Evolutionary conservation across 2,888 invertebrate species (phyloP).

Genomic region (Spilarctia lutea): DNA sequence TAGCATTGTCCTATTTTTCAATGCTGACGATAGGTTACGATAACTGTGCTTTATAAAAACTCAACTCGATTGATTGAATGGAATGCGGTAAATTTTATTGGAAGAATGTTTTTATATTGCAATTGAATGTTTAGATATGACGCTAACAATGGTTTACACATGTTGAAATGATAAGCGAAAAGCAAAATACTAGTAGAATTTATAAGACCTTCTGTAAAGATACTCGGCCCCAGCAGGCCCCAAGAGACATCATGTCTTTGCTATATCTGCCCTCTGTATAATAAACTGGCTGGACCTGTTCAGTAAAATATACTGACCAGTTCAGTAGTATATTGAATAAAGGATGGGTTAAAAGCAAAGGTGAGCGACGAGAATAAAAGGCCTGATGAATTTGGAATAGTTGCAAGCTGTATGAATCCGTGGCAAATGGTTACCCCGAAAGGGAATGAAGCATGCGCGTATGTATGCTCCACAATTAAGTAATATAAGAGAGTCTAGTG

Average conservation of each 20-base stretch:
- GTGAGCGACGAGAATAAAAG: background rate
- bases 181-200: background rate
- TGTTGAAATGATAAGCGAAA: background rate
- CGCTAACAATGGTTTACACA: background rate
- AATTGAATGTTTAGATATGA: background rate
- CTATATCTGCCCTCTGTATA: no score
- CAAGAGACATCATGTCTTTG: no score
- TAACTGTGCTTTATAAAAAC: background rate
- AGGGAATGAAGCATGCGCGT: no score
- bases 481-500: no score
- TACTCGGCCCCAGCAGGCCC: no score
- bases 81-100: background rate
- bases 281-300: no score
- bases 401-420: no score
- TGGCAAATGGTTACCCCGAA: no score
- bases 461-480: no score
- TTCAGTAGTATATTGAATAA: background rate
- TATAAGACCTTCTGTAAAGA: no score
- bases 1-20: slow-evolving; percentile 5
- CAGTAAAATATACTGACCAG: no score
- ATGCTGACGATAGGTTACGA: slow-evolving; percentile 1
- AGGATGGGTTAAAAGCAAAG: background rate
- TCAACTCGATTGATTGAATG: background rate
- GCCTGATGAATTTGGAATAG: no score
- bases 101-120: background rate